Evolutionary conservation across 1,140 invertebrate genomes (phyloP), one percentile per base, ranked within the genome.

Genomic region (Drosophila ficusphila): DNA sequence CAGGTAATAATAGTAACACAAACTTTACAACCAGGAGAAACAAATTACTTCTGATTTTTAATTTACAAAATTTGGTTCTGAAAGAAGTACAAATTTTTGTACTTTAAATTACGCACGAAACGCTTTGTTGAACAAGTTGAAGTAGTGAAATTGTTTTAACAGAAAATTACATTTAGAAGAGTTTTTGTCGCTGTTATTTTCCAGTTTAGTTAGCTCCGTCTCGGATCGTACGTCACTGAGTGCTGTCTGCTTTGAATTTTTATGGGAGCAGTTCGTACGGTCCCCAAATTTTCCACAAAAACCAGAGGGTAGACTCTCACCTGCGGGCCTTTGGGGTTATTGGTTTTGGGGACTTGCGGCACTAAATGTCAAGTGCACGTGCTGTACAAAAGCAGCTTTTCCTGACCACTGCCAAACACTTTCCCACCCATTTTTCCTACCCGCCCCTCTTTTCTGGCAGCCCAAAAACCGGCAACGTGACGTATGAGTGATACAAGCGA

Each of bases 291-390:
- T 36, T 36, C 19, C 38, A 25, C 58, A 25, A 42, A 65, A 41
- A 19, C 42, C 11, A 12, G 31, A 33, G 29, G 29, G 27, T 36
- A 8, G 29, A 7, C n/a, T 14, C 29, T 38, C 29, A 38, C 53
- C 56, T 44, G 58, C 46, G n/a, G 29, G 29, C 18, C 4, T 29
- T 12, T n/a, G 34, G 34, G 65, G 58, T 69, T 79, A 64, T 79
- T 79, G 76, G 49, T 64, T 62, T 39, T 76, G 36, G 48, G 19
- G 38, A 65, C 41, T 69, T 83, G 75, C 74, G 75, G 60, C 61
- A 86, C 81, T 85, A 81, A 85, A 86, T 86, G 79, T 85, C 81
- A 86, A 86, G 79, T 85, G 72, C 81, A 85, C 81, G 76, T 86
- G 79, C 53, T 86, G 60, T 48, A 62, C 56, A 60, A 49, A 19